Percentiles rank a stretch among this genome's conserved stretches.
Evolutionary conservation across 64 coral and sea anemone genomes (phyloP).

Genomic region (Hydrozoanthus tunicans): DNA sequence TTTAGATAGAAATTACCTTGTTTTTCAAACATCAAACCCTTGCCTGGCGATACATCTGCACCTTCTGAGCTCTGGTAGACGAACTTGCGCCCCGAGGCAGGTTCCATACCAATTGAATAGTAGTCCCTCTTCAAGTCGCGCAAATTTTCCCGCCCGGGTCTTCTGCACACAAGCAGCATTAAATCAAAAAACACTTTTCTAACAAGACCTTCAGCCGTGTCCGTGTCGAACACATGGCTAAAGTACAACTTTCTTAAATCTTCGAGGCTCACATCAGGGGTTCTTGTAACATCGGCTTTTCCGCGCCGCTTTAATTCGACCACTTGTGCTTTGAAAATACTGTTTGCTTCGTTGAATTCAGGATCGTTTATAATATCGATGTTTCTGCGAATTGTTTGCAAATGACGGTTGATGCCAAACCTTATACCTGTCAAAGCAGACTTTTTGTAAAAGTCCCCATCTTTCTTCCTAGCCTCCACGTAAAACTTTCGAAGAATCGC

Average conservation of each 20-base stretch:
- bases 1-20: constrained; percentile 24
- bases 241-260: constrained; percentile 96
- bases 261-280: constrained; percentile 71
- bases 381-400: constrained; percentile 79
- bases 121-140: constrained; percentile 81
- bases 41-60: constrained; percentile 7
- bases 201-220: constrained; percentile 76
- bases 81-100: constrained; percentile 44
- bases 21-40: constrained; percentile 54
- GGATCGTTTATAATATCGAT: constrained; percentile 89
- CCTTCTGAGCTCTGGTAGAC: constrained; percentile 48
- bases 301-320: constrained; percentile 79
- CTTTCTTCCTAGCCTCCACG: constrained; percentile 88
- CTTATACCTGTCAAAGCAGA: constrained; percentile 78
- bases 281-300: constrained; percentile 75
- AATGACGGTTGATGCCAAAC: constrained; percentile 85
- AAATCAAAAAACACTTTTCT: constrained; percentile 90
- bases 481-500: constrained; percentile 87
- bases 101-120: constrained; percentile 70
- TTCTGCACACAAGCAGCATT: constrained; percentile 79
- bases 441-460: constrained; percentile 93
- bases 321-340: constrained; percentile 89
- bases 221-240: constrained; percentile 72
- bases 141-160: constrained; percentile 80
- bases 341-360: constrained; percentile 90